Base-by-base conservation (phyloP, 2,888 invertebrate species). In the Cantharis flavilabris region DNA sequence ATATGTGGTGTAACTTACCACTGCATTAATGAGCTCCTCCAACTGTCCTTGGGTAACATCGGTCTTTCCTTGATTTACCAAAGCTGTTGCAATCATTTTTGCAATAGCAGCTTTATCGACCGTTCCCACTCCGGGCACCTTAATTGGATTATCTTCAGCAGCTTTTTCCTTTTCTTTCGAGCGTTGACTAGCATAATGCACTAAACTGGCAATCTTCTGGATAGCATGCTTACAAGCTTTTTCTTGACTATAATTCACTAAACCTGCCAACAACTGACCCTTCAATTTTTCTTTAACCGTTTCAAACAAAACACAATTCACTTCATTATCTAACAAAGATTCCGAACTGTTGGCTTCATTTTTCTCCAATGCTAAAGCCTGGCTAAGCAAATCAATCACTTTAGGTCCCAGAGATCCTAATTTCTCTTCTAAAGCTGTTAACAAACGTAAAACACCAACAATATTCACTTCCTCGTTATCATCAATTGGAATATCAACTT, bases 211-310 rank as follows among this genome's bases (percentile, higher is more conserved):
- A 78, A 94, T 93, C 85, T 94, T 93, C 85, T 93, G 92, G 79
- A 96, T 92, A 71, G 95, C 94, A 77, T 91, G 91, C 84, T 95
- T 93, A 75, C 94, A 93, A 63, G 96, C 93, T 78, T 91, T 90
- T 76, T 94, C 92, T 79, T 95, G 94, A 80, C 89, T 86, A 71
- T 89, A 88, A 76, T 90, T 90, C 9, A 92, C 90, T 62, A 89
- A 80, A 20, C 81, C 83, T 28, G 95, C 94, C 84, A 94, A 92
- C 76, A 93, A 88, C 72, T 94, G 93, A 69, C 95, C 95, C 87
- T 95, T 95, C 69, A 97, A 89, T 87, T 96, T 96, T 87, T 96
- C 96, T 83, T 96, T 96, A 0, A 94, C 93, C 0, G 96, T 96
- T 89, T 96, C 96, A 80, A 97, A 92, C 80, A 96, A 89, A 0